Percentiles rank a stretch among this genome's conserved stretches.
phyloP scores from a whole-genome alignment of 2,113 vertebrate species.

The Pangasianodon hypophthalmus region DNA sequence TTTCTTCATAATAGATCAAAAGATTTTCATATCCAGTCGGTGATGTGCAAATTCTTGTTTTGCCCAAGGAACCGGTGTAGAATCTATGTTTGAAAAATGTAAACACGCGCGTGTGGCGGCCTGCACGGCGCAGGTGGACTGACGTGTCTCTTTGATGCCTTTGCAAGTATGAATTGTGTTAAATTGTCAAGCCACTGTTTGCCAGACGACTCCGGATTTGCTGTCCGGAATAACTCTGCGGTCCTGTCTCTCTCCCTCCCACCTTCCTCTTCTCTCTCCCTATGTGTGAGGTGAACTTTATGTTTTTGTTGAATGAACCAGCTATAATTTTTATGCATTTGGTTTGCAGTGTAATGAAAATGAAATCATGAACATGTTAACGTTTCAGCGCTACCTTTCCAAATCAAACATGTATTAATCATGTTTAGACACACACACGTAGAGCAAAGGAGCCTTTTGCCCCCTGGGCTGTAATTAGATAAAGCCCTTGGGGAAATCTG shows the following conservation, averaged over 20 bases:
- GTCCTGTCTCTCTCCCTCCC: background rate
- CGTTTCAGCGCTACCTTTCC: conserved; percentile 23
- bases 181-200: conserved; percentile 30
- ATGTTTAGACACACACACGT: conserved; percentile 21
- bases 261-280: background rate
- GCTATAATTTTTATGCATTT: background rate
- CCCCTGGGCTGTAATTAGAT: conserved; percentile 22
- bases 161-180: background rate
- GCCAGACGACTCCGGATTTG: background rate
- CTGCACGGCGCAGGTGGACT: conserved; percentile 32
- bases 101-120: conserved; percentile 34
- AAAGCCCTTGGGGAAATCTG: conserved; percentile 33
- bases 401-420: conserved; percentile 49
- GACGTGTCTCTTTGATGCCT: background rate
- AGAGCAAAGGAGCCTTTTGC: conserved; percentile 8
- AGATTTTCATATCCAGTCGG: background rate
- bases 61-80: conserved; percentile 13
- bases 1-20: conserved; percentile 27
- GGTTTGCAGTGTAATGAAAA: conserved; percentile 29
- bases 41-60: conserved; percentile 10
- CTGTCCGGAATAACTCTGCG: conserved; percentile 5
- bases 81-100: conserved; percentile 17
- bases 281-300: background rate
- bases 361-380: conserved; percentile 34
- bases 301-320: conserved; percentile 8